Base-by-base conservation (phyloP, 30 jellyfish, hydroid and myxozoan species). In the Nemopilema nomurai region DNA sequence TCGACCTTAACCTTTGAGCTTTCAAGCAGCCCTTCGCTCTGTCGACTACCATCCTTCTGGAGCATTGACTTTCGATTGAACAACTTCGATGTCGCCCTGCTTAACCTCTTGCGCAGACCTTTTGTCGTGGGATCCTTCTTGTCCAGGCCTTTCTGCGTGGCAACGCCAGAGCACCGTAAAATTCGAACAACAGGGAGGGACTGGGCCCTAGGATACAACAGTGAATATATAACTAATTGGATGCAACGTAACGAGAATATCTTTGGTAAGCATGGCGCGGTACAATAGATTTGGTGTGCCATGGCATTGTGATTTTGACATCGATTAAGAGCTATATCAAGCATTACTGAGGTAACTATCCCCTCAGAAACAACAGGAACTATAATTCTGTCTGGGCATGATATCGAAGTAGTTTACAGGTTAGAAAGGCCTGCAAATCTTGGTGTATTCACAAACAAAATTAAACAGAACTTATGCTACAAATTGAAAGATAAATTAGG, bases 51-150 rank as follows among this genome's bases (percentile, higher is more conserved):
- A 73, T 57, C 80, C 32, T 83, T 82, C 62, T 50, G 91, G 1
- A 76, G 77, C 51, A 69, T 71, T 4, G 98, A 87, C 51, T 77
- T 94, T 53, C 97, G 79, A 67, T 94, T 96, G 81, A 94, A 90
- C 69, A 94, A 82, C 41, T 89, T 94, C 19, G 94, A 74, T 26
- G 98, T 93, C 26, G 99, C 99, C 75, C 74, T 89, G 71, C 97
- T 89, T 49, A 94, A 69, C 52, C 89, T 78, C 28, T 63, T 86
- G 31, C 96, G 81, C 21, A 94, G 84, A 70, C 97, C 94, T 62
- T 79, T 82, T n/a, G 83, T 28, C 21, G 85, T 67, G 24, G 52
- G 92, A 21, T 89, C 97, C 49, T 79, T 89, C 74, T 87, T 87
- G 62, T 71, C 93, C 9, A 71, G 82, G 41, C 69, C 80, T 17